Conservation (phyloP, 2,888 invertebrate genomes). For the Troilus luridus region DNA sequence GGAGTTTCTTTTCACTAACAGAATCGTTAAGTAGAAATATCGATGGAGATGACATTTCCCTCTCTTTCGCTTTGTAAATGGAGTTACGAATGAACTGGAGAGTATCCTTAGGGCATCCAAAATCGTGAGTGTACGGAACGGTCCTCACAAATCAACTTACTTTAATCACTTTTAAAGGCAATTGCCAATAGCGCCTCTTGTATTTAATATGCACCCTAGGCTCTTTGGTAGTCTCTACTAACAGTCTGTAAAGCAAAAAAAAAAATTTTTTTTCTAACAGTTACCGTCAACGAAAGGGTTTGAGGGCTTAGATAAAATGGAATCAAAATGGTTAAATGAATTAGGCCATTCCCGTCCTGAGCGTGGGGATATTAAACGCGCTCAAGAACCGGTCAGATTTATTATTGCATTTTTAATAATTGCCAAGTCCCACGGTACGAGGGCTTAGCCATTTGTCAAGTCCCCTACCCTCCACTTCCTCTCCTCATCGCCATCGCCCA, state of each 20-base stretch:
- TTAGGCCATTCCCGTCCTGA: not conserved
- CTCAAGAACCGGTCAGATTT: slow-evolving; percentile 11
- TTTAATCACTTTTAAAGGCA: not conserved
- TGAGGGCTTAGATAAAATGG: not conserved
- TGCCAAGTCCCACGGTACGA: not conserved
- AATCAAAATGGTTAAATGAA: not conserved
- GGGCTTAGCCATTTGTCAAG: not conserved
- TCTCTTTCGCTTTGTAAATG: not conserved
- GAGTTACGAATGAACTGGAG: not conserved
- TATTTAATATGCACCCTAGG: slow-evolving; percentile 24
- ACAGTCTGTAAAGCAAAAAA: not conserved
- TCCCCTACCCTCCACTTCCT: not conserved
- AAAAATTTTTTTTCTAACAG: too few relatives aligned
- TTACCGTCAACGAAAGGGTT: not conserved
- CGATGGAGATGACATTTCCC: not conserved
- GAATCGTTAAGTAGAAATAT: not conserved
- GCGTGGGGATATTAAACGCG: not conserved
- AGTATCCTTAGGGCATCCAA: not conserved
- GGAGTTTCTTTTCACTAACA: not conserved
- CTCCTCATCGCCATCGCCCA: not conserved
- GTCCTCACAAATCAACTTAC: not conserved
- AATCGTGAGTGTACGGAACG: not conserved
- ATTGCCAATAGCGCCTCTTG: not conserved
- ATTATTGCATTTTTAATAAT: slow-evolving; percentile 38
- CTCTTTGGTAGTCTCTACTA: not conserved